A percentile compares a stretch with the other conserved stretches of the same genome.
Evolutionary conservation across 2,888 invertebrate genomes (phyloP).

Genomic region (Stenolophus ochropezus): DNA sequence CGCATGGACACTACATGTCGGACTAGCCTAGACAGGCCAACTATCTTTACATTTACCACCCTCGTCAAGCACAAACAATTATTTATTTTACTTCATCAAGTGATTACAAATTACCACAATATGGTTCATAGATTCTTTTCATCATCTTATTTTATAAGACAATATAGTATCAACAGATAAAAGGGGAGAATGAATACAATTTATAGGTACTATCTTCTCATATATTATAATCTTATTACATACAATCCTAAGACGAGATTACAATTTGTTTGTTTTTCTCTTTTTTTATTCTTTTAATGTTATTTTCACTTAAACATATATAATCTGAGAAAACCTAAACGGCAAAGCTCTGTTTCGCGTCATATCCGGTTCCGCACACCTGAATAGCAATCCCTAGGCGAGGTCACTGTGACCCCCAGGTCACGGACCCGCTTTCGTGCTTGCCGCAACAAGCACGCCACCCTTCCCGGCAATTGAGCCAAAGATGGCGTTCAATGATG

Average conservation of each 20-base stretch:
- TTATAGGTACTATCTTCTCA: conserved; percentile 49
- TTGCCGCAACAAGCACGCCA: neutral
- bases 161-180: conserved; percentile 56
- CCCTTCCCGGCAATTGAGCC: too few species aligned
- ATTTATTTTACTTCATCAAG: conserved; percentile 49
- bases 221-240: conserved; percentile 56
- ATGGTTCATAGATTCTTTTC: conserved; percentile 43
- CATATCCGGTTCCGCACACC: conserved; percentile 40
- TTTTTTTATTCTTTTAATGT: conserved; percentile 47
- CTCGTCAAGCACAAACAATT: conserved; percentile 65
- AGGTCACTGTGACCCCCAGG: neutral
- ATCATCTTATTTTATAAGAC: conserved; percentile 27
- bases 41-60: conserved; percentile 46
- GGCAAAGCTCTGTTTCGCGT: conserved; percentile 55
- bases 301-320: conserved; percentile 55
- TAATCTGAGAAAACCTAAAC: conserved; percentile 60
- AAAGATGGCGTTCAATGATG: neutral
- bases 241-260: conserved; percentile 58
- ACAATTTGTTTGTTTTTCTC: conserved; percentile 45
- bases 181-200: conserved; percentile 47
- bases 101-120: conserved; percentile 36
- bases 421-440: neutral
- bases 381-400: neutral
- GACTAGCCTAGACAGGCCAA: conserved; percentile 50
- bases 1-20: conserved; percentile 53